phyloP scores from a whole-genome alignment of 2,113 vertebrate species.

The Cromileptes altivelis region DNA sequence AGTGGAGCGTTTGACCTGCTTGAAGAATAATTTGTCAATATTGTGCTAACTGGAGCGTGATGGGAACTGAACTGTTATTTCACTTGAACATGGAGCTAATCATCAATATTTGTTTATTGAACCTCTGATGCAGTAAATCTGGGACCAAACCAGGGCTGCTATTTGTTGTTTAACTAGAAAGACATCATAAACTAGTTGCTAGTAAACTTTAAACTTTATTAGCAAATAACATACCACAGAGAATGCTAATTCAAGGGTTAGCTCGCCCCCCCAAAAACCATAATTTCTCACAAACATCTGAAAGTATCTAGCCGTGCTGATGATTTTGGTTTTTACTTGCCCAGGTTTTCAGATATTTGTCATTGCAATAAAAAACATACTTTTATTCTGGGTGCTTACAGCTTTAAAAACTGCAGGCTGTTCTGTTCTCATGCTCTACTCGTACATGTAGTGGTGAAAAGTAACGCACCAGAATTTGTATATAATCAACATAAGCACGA shows the following conservation, averaged over 20 bases:
- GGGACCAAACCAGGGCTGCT: neutral
- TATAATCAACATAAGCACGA: too few species aligned
- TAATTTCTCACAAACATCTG: neutral
- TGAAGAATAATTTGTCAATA: constrained; percentile 48
- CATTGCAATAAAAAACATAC: too few species aligned
- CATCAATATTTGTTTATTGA: constrained; percentile 46
- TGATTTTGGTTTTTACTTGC: neutral
- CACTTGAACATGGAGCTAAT: constrained; percentile 48
- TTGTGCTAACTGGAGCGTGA: constrained; percentile 58
- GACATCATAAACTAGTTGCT: neutral
- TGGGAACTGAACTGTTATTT: constrained; percentile 42
- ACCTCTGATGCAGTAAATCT: neutral
- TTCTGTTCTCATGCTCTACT: too few species aligned
- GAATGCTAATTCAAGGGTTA: neutral
- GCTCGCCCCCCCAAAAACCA: neutral
- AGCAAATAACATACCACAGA: neutral
- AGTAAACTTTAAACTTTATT: too few species aligned
- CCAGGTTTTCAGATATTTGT: neutral
- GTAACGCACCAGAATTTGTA: too few species aligned
- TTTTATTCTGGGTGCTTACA: neutral
- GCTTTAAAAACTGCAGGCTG: neutral
- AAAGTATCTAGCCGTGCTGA: too few species aligned
- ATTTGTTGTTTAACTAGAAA: neutral
- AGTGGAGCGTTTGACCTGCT: constrained; percentile 47
- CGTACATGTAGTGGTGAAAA: too few species aligned